Conservation (phyloP, 2,888 invertebrate species). For the Hypomecis punctinalis region DNA sequence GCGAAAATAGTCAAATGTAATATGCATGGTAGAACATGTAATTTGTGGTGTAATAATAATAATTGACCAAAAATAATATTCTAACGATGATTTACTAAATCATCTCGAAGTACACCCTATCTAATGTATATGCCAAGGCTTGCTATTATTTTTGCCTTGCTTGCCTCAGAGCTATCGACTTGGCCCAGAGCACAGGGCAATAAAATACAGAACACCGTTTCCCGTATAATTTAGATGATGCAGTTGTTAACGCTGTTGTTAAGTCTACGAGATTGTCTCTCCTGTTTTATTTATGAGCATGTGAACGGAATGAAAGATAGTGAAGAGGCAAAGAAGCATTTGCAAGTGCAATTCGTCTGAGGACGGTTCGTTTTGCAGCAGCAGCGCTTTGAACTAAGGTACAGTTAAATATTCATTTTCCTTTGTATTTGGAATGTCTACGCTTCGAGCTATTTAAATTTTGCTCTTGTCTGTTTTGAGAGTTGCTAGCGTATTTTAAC, state of each 20-base stretch:
- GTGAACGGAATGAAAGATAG: constrained; percentile 29
- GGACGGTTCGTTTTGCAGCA: constrained; percentile 14
- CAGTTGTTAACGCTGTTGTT: constrained; percentile 56
- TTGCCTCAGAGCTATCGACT: constrained; percentile 52
- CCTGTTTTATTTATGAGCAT: constrained; percentile 42
- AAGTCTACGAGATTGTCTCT: constrained; percentile 43
- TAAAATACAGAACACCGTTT: constrained; percentile 61
- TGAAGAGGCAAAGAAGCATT: constrained; percentile 35
- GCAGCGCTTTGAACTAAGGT: constrained; percentile 5
- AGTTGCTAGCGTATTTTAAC: no score
- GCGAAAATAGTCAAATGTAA: no score
- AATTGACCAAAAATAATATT: no score
- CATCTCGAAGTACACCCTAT: no score
- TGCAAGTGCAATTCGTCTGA: constrained; percentile 29
- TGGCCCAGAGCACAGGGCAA: constrained; percentile 52
- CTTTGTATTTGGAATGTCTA: constrained; percentile 2
- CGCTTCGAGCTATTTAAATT: neutral
- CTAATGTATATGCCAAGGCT: no score
- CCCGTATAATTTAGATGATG: constrained; percentile 61
- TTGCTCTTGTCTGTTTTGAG: no score
- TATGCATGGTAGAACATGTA: no score
- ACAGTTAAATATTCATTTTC: constrained; percentile 23
- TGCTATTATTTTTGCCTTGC: constrained; percentile 41
- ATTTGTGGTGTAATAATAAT: no score
- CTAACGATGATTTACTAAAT: no score